Percentiles rank a stretch among this genome's conserved stretches.
Conservation (phyloP, 2,113 vertebrate species). For the Oreochromis spilurus region DNA sequence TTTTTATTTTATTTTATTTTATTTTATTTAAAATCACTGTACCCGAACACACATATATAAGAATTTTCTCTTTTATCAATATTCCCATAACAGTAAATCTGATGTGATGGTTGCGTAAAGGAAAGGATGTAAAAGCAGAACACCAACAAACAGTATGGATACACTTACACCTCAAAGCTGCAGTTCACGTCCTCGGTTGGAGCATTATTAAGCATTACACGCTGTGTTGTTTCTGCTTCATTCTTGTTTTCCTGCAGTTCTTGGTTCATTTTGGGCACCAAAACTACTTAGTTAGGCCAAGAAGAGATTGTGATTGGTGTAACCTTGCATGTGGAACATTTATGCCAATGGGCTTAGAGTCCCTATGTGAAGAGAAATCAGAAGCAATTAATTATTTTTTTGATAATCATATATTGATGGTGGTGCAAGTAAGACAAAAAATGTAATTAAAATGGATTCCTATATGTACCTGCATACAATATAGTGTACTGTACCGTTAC, state of each 20-base stretch:
- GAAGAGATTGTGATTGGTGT: background rate
- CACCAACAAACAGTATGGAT: background rate
- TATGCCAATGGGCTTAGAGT: background rate
- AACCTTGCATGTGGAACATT: background rate
- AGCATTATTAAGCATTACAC: fast-evolving
- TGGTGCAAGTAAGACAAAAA: background rate
- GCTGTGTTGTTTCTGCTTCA: background rate
- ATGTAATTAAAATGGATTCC: background rate
- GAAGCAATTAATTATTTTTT: background rate
- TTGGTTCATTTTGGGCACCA: background rate
- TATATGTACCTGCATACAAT: background rate
- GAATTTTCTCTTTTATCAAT: background rate
- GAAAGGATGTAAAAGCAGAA: background rate
- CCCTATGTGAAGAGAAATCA: background rate
- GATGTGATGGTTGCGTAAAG: background rate
- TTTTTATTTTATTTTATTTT: background rate
- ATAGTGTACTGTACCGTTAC: background rate
- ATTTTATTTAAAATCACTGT: fast-evolving
- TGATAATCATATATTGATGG: background rate
- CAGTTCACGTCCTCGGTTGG: background rate
- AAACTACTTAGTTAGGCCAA: background rate
- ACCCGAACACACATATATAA: fast-evolving
- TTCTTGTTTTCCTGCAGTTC: background rate
- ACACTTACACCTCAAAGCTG: background rate
- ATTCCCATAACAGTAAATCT: fast-evolving